Evolutionary conservation across 2,888 invertebrate genomes (phyloP).

Genomic region (Opisthograptis luteolata): DNA sequence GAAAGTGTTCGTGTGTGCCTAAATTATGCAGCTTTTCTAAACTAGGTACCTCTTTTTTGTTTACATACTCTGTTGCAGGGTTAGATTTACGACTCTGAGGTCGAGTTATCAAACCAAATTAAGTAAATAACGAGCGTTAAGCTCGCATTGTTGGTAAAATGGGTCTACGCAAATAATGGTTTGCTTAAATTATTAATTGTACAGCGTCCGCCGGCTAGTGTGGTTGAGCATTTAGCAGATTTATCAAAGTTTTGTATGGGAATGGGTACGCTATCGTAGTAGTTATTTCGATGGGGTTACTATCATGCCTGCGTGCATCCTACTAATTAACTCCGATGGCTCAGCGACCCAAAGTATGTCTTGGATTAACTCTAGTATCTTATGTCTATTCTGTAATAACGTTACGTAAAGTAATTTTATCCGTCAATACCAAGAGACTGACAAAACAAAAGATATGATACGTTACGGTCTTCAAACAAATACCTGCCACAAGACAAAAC

Average conservation of each 20-base stretch:
- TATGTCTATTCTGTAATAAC: too few relatives aligned
- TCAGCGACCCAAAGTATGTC: too few relatives aligned
- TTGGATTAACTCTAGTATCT: too few relatives aligned
- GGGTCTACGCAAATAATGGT: constrained; percentile 23
- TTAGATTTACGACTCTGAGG: constrained; percentile 21
- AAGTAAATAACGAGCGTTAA: constrained; percentile 27
- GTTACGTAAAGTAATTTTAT: too few relatives aligned
- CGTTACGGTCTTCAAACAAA: too few relatives aligned
- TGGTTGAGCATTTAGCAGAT: neutral
- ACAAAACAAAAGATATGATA: too few relatives aligned
- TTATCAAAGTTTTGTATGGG: neutral
- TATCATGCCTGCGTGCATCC: too few relatives aligned
- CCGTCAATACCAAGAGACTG: too few relatives aligned
- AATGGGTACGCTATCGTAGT: too few relatives aligned
- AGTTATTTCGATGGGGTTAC: too few relatives aligned
- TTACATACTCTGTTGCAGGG: constrained; percentile 10
- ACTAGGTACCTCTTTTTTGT: constrained; percentile 18
- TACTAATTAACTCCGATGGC: too few relatives aligned
- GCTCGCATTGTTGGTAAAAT: constrained; percentile 25
- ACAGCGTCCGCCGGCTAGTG: constrained; percentile 11
- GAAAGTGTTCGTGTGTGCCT: neutral
- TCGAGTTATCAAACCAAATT: constrained; percentile 25
- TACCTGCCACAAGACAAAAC: too few relatives aligned
- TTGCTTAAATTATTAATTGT: constrained; percentile 22
- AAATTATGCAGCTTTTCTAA: constrained; percentile 5